Conservation (phyloP, 2,888 invertebrate genomes). For the Watsonalla cultraria region DNA sequence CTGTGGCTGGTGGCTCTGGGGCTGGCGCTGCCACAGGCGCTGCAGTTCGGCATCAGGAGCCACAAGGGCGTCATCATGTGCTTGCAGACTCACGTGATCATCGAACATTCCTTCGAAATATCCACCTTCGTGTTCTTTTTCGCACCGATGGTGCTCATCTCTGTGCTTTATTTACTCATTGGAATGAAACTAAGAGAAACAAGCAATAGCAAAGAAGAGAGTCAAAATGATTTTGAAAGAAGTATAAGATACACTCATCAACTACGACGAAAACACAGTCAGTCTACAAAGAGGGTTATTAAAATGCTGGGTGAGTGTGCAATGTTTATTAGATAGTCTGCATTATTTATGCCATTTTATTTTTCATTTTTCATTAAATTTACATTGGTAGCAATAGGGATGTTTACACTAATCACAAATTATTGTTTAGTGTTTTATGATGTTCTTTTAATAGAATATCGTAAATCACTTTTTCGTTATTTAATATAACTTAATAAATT, state of each 20-base stretch:
- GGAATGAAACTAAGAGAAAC: slow-evolving; percentile 79
- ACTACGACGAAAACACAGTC: slow-evolving; percentile 61
- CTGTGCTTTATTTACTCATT: slow-evolving; percentile 84
- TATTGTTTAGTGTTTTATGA: too few relatives aligned
- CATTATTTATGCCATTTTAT: too few relatives aligned
- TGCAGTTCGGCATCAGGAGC: slow-evolving; percentile 63
- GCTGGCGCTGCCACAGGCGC: slow-evolving; percentile 85
- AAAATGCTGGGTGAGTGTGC: slow-evolving; percentile 85
- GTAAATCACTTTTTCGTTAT: too few relatives aligned
- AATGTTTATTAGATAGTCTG: neutral
- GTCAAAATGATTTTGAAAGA: slow-evolving; percentile 34
- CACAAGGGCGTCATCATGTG: slow-evolving; percentile 64
- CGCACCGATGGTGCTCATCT: slow-evolving; percentile 86
- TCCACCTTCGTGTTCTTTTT: slow-evolving; percentile 87
- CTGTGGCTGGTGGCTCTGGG: slow-evolving; percentile 89
- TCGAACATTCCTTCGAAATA: slow-evolving; percentile 83
- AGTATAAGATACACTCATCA: slow-evolving; percentile 37
- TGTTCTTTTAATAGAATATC: too few relatives aligned
- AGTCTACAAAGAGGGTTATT: slow-evolving; percentile 83
- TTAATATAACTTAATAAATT: too few relatives aligned
- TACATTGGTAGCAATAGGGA: too few relatives aligned
- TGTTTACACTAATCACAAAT: too few relatives aligned
- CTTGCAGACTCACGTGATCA: slow-evolving; percentile 67
- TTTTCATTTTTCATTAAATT: too few relatives aligned
- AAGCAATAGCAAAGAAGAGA: slow-evolving; percentile 43